A percentile compares a stretch with the other conserved stretches of the same genome.
phyloP scores from a whole-genome alignment of 2,797 vertebrate genomes.

The Tinamus major region DNA sequence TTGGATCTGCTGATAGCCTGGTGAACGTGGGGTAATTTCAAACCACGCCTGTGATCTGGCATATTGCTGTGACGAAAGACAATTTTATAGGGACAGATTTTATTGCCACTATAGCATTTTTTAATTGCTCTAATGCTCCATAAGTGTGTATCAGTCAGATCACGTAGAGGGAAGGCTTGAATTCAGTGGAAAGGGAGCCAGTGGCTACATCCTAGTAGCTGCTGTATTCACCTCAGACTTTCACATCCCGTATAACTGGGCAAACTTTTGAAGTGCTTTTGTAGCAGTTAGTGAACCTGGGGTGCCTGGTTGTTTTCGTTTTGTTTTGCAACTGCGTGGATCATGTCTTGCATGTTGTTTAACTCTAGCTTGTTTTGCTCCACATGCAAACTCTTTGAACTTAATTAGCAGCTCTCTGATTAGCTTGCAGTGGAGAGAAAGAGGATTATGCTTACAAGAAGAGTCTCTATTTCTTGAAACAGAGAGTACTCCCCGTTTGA shows the following conservation, averaged over 20 bases:
- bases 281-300: neutral
- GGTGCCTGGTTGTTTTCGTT: neutral
- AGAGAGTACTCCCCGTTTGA: neutral
- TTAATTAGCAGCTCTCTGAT: neutral
- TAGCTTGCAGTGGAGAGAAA: neutral
- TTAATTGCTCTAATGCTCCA: neutral
- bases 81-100: neutral
- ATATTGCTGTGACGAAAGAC: neutral
- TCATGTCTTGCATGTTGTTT: neutral
- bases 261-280: neutral
- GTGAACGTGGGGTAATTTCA: neutral
- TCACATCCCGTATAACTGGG: neutral
- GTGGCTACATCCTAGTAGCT: neutral
- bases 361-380: neutral
- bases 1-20: neutral
- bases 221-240: neutral
- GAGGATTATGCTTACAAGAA: neutral
- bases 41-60: neutral
- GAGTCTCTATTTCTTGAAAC: neutral
- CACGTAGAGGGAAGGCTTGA: neutral
- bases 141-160: neutral
- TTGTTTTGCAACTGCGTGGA: neutral
- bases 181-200: neutral
- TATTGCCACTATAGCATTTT: neutral
- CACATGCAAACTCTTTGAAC: neutral